Evolutionary conservation across 2,797 vertebrate genomes (phyloP), one percentile per base, ranked within the genome.

Genomic region (Eremophila alpestris): DNA sequence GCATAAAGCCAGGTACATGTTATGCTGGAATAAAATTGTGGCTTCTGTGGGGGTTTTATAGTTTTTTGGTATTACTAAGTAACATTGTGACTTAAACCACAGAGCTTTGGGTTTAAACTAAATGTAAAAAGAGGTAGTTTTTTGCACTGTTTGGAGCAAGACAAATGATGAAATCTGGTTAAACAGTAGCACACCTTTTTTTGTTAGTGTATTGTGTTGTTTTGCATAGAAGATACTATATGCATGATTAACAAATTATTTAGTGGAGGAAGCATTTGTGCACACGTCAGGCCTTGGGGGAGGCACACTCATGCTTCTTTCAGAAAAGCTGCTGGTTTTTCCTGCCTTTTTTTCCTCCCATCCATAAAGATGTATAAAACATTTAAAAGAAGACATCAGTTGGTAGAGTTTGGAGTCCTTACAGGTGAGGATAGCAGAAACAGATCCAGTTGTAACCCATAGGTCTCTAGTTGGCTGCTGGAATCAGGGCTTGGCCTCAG

Each of bases 301-400:
- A 48, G 70, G 29, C 10, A 16, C 0, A 0, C 8, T 78, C 5
- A 0, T 2, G 1, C 55, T 84, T 22, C 21, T 68, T 64, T 51
- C 22, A 36, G 32, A 38, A 82, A 68, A 93, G 36, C 15, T 64
- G 23, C 1, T 5, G 7, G 14, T 59, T 64, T 18, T 16, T 3
- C 5, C 5, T 24, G 30, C 10, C 17, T 18, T 41, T 23, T 13
- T 2, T 0, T 3, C 13, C 27, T 4, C 7, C 5, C 11, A 7
- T 55, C 4, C 13, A 45, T 21, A 59, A 71, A 6, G 13, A 51
- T 16, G 3, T 22, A 16, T n/a, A 74, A 34, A 13, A 19, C 3
- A 4, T 65, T 55, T 23, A 3, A 46, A 54, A 73, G 38, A 20
- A 7, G 22, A 46, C 8, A 27, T 4, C 6, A 5, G 9, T 22